Evolutionary conservation across 2,797 vertebrate genomes (phyloP), one percentile per base, ranked within the genome.

Genomic region (Epinephelus coioides): DNA sequence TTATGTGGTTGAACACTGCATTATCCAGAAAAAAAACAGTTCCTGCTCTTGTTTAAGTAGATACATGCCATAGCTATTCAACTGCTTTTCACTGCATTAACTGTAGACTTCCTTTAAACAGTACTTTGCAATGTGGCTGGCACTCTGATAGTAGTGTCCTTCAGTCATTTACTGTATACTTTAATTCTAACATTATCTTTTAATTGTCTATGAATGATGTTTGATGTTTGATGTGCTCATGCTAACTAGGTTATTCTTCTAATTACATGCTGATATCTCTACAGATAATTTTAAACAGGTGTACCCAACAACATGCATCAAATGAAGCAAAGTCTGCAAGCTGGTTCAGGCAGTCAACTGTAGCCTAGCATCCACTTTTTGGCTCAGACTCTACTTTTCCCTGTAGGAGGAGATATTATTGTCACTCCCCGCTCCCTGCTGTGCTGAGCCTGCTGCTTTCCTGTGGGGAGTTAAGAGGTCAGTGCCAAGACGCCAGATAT

Each of bases 21-120:
- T 77, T 73, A 77, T 75, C 55, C 34, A 34, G 10, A 54, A 30
- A 71, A 73, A n/a, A 11, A 76, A 69, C 62, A 53, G 59, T 57
- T 46, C 18, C 56, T 78, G 65, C 34, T 51, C 17, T 73, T 13
- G 5, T 73, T 69, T 12, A 34, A 25, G 30, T 2, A 3, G 11
- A 63, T 23, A 27, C 60, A 51, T 46, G 2, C 46, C 27, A 0
- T 62, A 47, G 47, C 14, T 49, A 47, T 38, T 59, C 11, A 50
- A 25, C 1, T n/a, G n/a, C 61, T 69, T 64, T 64, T 62, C 51
- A 86, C 10, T 6, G 18, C 17, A 25, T 15, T 25, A n/a, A 43
- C n/a, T 69, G 34, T 21, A 9, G 30, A 70, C 18, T 51, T 53
- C 21, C 34, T 34, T 34, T 34, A 34, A 7, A 34, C 34, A 34